Base-by-base conservation (phyloP, 92 coral and sea anemone species). In the Palythoa grandis region DNA sequence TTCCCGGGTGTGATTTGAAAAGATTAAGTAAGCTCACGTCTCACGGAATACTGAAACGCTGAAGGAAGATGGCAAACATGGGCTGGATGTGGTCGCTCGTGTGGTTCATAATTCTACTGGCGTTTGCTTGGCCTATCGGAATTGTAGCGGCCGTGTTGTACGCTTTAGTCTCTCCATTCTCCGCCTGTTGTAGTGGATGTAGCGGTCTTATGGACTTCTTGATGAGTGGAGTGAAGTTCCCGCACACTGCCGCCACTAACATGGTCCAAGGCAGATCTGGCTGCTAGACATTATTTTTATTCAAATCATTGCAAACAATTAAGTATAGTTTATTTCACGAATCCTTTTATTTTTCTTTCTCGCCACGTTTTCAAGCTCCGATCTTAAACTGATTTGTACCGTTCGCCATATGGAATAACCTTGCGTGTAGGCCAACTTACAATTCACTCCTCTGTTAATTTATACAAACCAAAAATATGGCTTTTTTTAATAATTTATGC, bases 1-100 rank as follows among this genome's bases (percentile, higher is more conserved):
- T n/a, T n/a, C n/a, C n/a, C n/a, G n/a, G n/a, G n/a, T 63, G 13
- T 17, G 22, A 6, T 48, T 52, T 75, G 10, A 22, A 48, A 52
- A 7, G 38, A 50, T 20, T 61, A 50, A 52, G 20, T 61, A 50
- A 52, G 20, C 15, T 52, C 66, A 75, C 35, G 35, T 29, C 35
- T 29, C 35, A 29, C 35, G 35, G 35, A 29, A 29, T 29, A 43
- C 50, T 43, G 50, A 43, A 43, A 43, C 50, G 40, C 43, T 24
- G 77, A 63, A 67, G 29, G 43, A 43, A 16, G 20, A 87, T 91
- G 91, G 98, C 98, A 72, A 96, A 95, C 69, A 87, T 88, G 50
- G 96, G 97, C 19, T 95, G 98, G 99, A 71, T 95, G 70, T 96
- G 99, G 99, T 95, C 98, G 53, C 89, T 96, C 70, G 74, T 95